phyloP scores from a whole-genome alignment of 2,888 invertebrate genomes.

The Drosophila antonietae region DNA sequence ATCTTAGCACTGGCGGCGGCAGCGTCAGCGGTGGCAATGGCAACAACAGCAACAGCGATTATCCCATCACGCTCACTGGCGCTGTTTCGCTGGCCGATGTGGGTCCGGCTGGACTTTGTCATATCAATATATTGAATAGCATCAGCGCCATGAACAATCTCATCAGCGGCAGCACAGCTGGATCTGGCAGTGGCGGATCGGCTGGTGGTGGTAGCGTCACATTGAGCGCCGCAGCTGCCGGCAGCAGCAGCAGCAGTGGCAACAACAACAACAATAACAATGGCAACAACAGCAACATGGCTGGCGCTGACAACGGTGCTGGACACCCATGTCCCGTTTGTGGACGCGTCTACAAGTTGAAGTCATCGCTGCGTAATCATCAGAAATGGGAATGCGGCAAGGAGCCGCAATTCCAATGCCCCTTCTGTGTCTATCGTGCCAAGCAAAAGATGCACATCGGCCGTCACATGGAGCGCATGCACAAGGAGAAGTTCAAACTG shows the following conservation, averaged over 20 bases:
- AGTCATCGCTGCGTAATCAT: conserved; percentile 93
- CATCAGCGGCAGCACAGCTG: conserved; percentile 76
- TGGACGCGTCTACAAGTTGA: conserved; percentile 93
- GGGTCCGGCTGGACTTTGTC: conserved; percentile 77
- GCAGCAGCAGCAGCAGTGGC: conserved; percentile 13
- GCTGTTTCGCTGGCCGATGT: conserved; percentile 80
- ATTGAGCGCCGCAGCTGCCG: conserved; percentile 34
- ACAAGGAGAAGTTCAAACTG: conserved; percentile 87
- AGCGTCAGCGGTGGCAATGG: conserved; percentile 44
- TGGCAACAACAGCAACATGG: conserved; percentile 29
- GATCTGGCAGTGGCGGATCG: conserved; percentile 23
- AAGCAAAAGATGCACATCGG: conserved; percentile 94
- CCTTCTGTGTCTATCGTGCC: conserved; percentile 92
- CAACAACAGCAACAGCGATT: conserved; percentile 70
- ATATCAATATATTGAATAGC: conserved; percentile 82
- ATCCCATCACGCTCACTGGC: conserved; percentile 74
- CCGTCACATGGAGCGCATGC: conserved; percentile 93
- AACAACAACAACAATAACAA: neutral
- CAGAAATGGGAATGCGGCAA: conserved; percentile 95
- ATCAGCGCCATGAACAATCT: conserved; percentile 83
- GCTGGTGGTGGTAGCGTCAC: conserved; percentile 42
- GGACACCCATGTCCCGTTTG: conserved; percentile 92
- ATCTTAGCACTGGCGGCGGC: conserved; percentile 42
- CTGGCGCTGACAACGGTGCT: conserved; percentile 83
- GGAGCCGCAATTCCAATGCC: conserved; percentile 93